Evolutionary conservation across 1,140 invertebrate species (phyloP), one percentile per base, ranked within the genome.

Genomic region (Trichoplusia ni): DNA sequence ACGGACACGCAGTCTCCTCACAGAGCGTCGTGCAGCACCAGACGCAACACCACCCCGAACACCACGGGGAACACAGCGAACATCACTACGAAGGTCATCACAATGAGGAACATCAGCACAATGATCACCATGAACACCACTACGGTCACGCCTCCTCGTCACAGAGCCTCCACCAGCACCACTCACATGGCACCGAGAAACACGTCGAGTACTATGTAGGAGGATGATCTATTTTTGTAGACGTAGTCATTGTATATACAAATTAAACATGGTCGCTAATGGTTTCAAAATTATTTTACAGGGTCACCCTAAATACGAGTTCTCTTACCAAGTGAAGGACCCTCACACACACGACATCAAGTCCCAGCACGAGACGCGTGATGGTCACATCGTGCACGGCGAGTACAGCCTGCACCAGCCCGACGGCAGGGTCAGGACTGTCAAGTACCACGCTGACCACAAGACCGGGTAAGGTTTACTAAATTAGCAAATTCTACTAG

Each of bases 391-490:
- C 1, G 84, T 91, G 14, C 81, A 81, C 33, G 91, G 90, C 27
- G 75, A 77, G 37, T 92, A 91, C 75, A 82, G 79, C 2, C 73
- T 91, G 37, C 73, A 91, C 42, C 82, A 92, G 67, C 86, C 91
- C 3, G 83, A 88, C 18, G 89, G 84, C 35, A 69, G 76, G 9
- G 64, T 76, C 42, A 75, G 79, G 16, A 76, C 76, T 16, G 85
- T 89, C 2, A 73, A 86, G 35, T 86, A 88, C 62, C 75, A 74
- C 46, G 78, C 80, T 13, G 74, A 81, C 53, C 77, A 89, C 67
- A 73, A 82, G 60, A 71, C 73, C 40, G 91, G 91, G 71, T 91
- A 67, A 73, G 38, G n/a, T n/a, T n/a, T n/a, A n/a, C n/a, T n/a
- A n/a, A n/a, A n/a, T n/a, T n/a, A n/a, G n/a, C n/a, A n/a, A n/a